A percentile compares a stretch with the other conserved stretches of the same genome.
Conservation (phyloP, 2,888 invertebrate genomes). For the Arrhopalites spinosus region DNA sequence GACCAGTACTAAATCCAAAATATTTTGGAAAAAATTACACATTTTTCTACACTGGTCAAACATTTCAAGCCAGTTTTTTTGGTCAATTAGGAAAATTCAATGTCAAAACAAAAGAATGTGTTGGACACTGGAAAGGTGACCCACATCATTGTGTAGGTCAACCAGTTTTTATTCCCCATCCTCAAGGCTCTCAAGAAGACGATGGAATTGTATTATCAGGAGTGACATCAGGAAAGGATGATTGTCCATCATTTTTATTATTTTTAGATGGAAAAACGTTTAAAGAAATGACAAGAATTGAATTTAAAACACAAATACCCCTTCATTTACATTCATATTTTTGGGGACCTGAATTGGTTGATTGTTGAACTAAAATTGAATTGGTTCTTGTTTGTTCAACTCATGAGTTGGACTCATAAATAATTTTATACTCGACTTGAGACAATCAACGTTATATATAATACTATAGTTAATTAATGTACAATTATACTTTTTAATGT, state of each 20-base stretch:
- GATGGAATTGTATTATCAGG: background rate
- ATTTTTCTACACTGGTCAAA: background rate
- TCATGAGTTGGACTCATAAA: no score
- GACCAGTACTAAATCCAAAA: background rate
- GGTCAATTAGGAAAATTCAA: conserved; percentile 1
- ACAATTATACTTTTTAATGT: no score
- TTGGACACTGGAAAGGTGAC: background rate
- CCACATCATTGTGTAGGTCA: background rate
- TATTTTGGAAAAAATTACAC: background rate
- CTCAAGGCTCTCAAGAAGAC: background rate
- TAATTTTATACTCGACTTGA: no score
- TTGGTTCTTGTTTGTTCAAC: no score
- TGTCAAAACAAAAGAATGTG: background rate
- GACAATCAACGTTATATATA: no score
- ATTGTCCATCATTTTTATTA: background rate
- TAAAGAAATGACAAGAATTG: background rate
- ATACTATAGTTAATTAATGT: no score
- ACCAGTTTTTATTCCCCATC: background rate
- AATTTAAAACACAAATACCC: background rate
- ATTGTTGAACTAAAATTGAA: no score
- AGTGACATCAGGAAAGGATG: background rate
- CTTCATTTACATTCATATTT: background rate
- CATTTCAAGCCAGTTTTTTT: background rate
- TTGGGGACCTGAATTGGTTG: background rate
- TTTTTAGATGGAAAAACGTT: conserved; percentile 7